Base-by-base conservation (phyloP, 2,797 vertebrate genomes). In the Danio albolineatus region DNA sequence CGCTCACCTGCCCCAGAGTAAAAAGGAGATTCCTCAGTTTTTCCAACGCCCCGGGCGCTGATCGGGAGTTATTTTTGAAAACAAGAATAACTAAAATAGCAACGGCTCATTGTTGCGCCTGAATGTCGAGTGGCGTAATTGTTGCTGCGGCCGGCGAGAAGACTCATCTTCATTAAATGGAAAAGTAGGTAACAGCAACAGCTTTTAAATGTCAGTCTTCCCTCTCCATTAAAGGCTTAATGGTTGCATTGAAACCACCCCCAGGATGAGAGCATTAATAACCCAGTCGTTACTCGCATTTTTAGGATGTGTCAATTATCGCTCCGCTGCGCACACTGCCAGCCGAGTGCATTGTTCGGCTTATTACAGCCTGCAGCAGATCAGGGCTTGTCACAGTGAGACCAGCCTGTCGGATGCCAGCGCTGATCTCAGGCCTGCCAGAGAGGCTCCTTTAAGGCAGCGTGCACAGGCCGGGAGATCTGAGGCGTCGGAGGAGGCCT, bases 181-280 rank as follows among this genome's bases (percentile, higher is more conserved):
- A 83, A 86, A 89, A 88, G 87, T 85, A 81, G 80, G 73, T 76
- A 76, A 89, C 88, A 87, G 89, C 86, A 91, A 91, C 83, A 85
- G 90, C 90, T 92, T 92, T 92, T 89, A 93, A 79, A 92, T 91
- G 90, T 89, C 90, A 88, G 86, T 90, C 90, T 92, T 92, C 90
- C 85, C 88, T 92, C 90, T 93, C 90, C 92, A 94, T 92, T 92
- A 93, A 93, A 88, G 89, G 86, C 89, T 92, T 94, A 92, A 94
- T 93, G 90, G 88, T 89, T 92, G 89, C 70, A 76, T 88, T 90
- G 90, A 93, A 91, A 87, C 88, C 88, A 88, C 87, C 91, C 90
- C 82, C 85, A 89, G 91, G 89, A 91, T 91, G 87, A 92, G 88
- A 83, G 86, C 92, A 92, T 94, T 93, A 93, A 94, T 92, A 91